These are phyloP conservation scores for Lepus americanus DNA, from an alignment of 2,113 vertebrate genomes.

Conservation along the genomic window DNA sequence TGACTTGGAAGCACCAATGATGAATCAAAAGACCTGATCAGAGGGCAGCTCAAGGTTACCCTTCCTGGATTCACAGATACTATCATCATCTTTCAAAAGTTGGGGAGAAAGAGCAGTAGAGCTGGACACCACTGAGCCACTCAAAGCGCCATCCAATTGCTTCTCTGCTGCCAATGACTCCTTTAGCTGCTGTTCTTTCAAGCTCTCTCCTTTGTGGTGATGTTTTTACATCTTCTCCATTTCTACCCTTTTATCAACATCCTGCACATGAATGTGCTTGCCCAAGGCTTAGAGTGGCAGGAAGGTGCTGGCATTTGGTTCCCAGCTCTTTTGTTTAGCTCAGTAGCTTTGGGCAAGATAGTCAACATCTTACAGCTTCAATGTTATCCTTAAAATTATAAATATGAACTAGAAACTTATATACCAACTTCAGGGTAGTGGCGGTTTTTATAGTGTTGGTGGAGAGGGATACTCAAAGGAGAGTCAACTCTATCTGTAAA, in stretches of 20 bases:
- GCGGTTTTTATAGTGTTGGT: not conserved
- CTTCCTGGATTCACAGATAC: not conserved
- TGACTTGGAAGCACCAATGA: not conserved
- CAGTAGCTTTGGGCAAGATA: not conserved
- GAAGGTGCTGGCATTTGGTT: not conserved
- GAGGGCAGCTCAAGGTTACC: not conserved
- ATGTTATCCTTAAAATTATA: not conserved
- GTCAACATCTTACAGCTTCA: not conserved
- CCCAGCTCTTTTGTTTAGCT: not conserved
- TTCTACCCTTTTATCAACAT: not conserved
- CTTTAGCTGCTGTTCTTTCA: not conserved
- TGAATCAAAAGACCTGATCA: not conserved
- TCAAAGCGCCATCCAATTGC: too few relatives aligned
- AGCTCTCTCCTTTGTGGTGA: not conserved
- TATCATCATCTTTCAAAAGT: not conserved
- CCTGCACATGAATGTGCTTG: accelerated
- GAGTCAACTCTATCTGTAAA: not conserved
- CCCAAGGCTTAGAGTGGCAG: not conserved
- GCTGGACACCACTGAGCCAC: accelerated
- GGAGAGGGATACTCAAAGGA: not conserved
- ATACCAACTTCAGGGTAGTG: not conserved
- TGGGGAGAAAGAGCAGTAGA: not conserved
- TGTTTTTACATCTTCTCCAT: not conserved
- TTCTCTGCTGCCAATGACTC: not conserved
- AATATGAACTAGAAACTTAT: not conserved